Percentiles rank a stretch among this genome's conserved stretches.
Conservation (phyloP, 2,113 vertebrate genomes). For the Larimichthys crocea region DNA sequence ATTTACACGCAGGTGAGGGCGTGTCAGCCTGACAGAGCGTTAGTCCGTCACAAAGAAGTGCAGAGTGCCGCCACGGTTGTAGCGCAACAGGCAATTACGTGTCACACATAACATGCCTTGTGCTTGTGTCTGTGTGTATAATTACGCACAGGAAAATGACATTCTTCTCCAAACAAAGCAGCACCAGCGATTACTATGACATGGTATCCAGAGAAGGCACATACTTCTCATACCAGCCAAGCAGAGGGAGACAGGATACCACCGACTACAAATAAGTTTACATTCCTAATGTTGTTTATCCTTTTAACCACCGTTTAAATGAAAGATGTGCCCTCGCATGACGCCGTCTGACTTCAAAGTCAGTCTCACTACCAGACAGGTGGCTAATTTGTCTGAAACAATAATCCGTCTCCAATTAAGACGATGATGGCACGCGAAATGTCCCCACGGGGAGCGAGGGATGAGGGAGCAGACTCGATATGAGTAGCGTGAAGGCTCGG, state of each 20-base stretch:
- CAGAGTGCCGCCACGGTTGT: conserved; percentile 36
- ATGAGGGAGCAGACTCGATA: conserved; percentile 30
- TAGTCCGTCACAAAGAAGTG: conserved; percentile 34
- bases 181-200: conserved; percentile 24
- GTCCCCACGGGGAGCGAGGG: conserved; percentile 19
- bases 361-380: conserved; percentile 29
- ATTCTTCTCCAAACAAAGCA: conserved; percentile 63
- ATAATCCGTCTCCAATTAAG: conserved; percentile 36
- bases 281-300: conserved; percentile 22
- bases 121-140: conserved; percentile 51
- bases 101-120: conserved; percentile 42
- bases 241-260: neutral
- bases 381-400: conserved; percentile 48
- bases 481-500: conserved; percentile 36
- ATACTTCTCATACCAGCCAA: conserved; percentile 40
- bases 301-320: conserved; percentile 17
- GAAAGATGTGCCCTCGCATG: neutral
- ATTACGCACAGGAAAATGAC: conserved; percentile 59
- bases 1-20: conserved; percentile 66
- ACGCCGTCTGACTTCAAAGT: conserved; percentile 43
- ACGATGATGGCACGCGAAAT: conserved; percentile 42
- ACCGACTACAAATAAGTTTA: conserved; percentile 1
- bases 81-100: conserved; percentile 49
- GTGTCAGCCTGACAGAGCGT: conserved; percentile 32
- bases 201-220: neutral